Conservation (phyloP, 2,888 invertebrate genomes). For the Himalopsyche japonica region DNA sequence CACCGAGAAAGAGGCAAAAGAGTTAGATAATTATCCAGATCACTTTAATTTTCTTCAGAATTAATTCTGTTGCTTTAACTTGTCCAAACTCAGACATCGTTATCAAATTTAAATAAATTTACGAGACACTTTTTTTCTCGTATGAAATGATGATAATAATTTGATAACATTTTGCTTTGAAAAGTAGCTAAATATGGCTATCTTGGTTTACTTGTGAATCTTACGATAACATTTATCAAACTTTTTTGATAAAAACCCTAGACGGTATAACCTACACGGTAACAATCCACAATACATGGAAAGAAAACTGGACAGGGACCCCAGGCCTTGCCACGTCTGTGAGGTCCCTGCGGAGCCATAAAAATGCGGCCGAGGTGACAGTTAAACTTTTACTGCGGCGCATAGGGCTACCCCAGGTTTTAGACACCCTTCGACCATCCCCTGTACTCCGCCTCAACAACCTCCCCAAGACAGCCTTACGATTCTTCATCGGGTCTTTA, state of each 20-base stretch:
- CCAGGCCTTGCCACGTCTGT: conserved; percentile 18
- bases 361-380: conserved; percentile 37
- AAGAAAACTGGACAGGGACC: background rate
- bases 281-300: background rate
- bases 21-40: too few species aligned
- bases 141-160: too few species aligned
- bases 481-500: background rate
- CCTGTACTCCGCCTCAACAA: background rate
- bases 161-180: too few species aligned
- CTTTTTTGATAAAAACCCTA: background rate
- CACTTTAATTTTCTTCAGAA: too few species aligned
- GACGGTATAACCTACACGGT: background rate
- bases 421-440: background rate
- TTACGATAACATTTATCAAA: background rate
- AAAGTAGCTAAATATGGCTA: background rate
- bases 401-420: conserved; percentile 11
- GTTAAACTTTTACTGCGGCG: conserved; percentile 40
- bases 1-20: too few species aligned
- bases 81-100: too few species aligned
- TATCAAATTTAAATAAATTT: too few species aligned
- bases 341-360: conserved; percentile 36
- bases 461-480: background rate
- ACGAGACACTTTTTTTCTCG: too few species aligned
- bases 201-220: background rate
- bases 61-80: too few species aligned